Evolutionary conservation across 2,797 vertebrate genomes (phyloP).

Genomic region (Sylvia borin): DNA sequence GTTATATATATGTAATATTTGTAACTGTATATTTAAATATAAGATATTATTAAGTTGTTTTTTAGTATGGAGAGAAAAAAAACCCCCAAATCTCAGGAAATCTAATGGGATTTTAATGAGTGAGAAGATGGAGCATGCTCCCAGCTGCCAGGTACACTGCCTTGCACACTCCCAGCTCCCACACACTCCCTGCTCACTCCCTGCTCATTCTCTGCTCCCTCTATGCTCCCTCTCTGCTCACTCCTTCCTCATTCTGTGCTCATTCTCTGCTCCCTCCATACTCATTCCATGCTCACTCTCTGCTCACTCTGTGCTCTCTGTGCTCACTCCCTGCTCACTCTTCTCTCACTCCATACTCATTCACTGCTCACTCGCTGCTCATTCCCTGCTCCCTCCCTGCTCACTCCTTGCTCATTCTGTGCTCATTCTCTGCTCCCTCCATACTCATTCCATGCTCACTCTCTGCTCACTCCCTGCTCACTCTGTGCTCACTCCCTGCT

Average conservation of each 20-base stretch:
- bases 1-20: background rate
- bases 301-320: background rate
- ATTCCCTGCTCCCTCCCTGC: background rate
- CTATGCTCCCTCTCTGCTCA: background rate
- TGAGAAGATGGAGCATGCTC: background rate
- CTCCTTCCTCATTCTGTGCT: background rate
- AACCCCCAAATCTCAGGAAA: background rate
- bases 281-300: fast-evolving
- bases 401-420: too few relatives aligned
- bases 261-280: fast-evolving
- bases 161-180: background rate
- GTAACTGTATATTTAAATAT: background rate
- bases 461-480: too few relatives aligned
- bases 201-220: fast-evolving
- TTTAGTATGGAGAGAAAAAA: background rate
- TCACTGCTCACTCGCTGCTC: background rate
- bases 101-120: background rate
- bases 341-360: background rate
- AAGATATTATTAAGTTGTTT: background rate
- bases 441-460: too few relatives aligned
- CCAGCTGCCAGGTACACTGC: background rate
- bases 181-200: background rate
- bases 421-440: too few relatives aligned
- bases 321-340: background rate
- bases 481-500: too few relatives aligned